These are phyloP conservation scores for Mungos mungo DNA, from an alignment of 2,113 vertebrate species.

Conservation along the genomic window DNA sequence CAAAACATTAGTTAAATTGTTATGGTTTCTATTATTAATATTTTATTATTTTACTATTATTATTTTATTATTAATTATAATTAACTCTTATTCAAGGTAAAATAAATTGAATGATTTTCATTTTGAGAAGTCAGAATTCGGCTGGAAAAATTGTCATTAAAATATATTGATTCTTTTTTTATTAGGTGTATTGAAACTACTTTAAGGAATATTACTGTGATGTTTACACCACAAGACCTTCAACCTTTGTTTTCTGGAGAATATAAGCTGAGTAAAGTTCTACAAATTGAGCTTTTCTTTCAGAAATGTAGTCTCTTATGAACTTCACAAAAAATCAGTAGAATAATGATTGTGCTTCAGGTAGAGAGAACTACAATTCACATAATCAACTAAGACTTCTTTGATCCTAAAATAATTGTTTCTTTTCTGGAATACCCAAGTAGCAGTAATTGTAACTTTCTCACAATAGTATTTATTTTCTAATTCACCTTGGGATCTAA, in stretches of 20 bases:
- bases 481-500: background rate
- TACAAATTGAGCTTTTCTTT: background rate
- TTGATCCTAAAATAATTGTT: background rate
- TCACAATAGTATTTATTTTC: background rate
- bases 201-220: background rate
- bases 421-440: background rate
- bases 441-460: background rate
- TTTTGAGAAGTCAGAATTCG: constrained; percentile 31
- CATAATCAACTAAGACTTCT: background rate
- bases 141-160: background rate
- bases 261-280: background rate
- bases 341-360: background rate
- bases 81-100: constrained; percentile 57
- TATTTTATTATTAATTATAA: background rate
- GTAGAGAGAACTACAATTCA: background rate
- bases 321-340: background rate
- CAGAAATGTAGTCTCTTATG: background rate
- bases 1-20: background rate
- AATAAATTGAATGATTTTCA: background rate
- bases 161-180: background rate
- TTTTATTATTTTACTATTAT: too few species aligned
- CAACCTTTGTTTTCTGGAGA: background rate
- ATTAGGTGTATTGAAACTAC: background rate
- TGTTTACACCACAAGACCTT: background rate
- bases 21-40: background rate